Evolutionary conservation across 1,140 invertebrate species (phyloP), one percentile per base, ranked within the genome.

Genomic region (Marisa cornuarietis): DNA sequence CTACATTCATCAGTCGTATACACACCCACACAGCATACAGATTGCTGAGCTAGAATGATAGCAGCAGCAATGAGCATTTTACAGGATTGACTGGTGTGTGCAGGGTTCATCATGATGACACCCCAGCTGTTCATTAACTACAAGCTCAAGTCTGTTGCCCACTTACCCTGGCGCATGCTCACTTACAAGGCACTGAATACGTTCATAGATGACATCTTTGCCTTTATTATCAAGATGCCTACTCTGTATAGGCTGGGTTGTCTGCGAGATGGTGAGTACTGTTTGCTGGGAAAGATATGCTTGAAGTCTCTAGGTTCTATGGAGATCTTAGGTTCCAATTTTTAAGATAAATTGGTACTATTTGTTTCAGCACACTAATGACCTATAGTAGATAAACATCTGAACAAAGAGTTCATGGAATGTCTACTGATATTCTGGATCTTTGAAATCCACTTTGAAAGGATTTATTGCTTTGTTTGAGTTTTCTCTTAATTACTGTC

Each of bases 131-230:
- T 99, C 88, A 99, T 99, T 81, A 99, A 99, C 91, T 99, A 99
- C 90, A 99, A 99, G 92, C 90, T 99, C 69, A 99, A 99, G 90
- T 99, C 98, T 26, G 98, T 99, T 0, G 98, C 98, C 16, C 98
- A 99, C 93, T 92, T 99, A 81, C 98, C 98, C 7, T 99, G 98
- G 98, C 93, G 98, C 77, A 99, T 99, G 98, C 94, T 99, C 93
- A 98, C 97, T 20, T 99, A 99, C 89, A 99, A 99, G 93, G 99
- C 98, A 90, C 93, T 99, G n/a, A 99, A 99, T 90, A 99, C 98
- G 6, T 99, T 99, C 89, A 99, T 99, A 87, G 98, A 99, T 92
- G 98, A 99, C 91, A 97, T 99, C 84, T 99, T 99, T 93, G 98
- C 98, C 79, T 99, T 99, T 93, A 97, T 99, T 78, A 99, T 99